Evolutionary conservation across 2,113 vertebrate genomes (phyloP).

Genomic region (Plectropomus leopardus): DNA sequence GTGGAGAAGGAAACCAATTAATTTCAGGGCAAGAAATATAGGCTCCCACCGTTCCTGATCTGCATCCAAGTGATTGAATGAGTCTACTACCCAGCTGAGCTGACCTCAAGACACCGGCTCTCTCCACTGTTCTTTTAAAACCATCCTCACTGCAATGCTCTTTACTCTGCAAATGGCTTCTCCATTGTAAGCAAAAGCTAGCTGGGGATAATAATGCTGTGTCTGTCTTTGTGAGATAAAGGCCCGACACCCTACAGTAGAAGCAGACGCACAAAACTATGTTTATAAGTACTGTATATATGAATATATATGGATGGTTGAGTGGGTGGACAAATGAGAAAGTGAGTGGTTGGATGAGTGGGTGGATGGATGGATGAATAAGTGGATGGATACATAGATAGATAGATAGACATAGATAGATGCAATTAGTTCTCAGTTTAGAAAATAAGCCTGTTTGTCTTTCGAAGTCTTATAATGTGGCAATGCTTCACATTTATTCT

Average conservation of each 20-base stretch:
- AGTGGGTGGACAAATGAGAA: no score
- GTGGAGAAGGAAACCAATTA: slow-evolving; percentile 74
- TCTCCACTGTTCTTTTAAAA: slow-evolving; percentile 21
- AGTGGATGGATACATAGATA: no score
- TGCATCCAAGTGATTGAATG: slow-evolving; percentile 66
- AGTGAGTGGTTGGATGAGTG: no score
- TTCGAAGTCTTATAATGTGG: slow-evolving; percentile 42
- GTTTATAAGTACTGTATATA: background rate
- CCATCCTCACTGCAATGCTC: slow-evolving; percentile 12
- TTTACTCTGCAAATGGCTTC: slow-evolving; percentile 47
- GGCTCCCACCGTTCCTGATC: slow-evolving; percentile 56
- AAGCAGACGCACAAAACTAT: slow-evolving; percentile 33
- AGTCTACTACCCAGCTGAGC: slow-evolving; percentile 49
- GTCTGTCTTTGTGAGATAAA: slow-evolving; percentile 68
- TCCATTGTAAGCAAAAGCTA: slow-evolving; percentile 43
- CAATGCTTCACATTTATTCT: slow-evolving; percentile 44
- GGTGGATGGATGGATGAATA: no score
- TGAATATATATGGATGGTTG: background rate
- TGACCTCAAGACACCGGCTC: slow-evolving; percentile 59
- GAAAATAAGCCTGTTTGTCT: slow-evolving; percentile 44
- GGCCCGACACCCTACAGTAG: slow-evolving; percentile 36
- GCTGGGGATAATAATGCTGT: slow-evolving; percentile 44
- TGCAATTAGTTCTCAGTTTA: slow-evolving; percentile 52
- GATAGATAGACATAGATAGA: no score
- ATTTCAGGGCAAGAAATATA: slow-evolving; percentile 71